Percentiles rank a stretch among this genome's conserved stretches.
Conservation (phyloP, 2,113 vertebrate genomes). For the Bolborhynchus lineola region DNA sequence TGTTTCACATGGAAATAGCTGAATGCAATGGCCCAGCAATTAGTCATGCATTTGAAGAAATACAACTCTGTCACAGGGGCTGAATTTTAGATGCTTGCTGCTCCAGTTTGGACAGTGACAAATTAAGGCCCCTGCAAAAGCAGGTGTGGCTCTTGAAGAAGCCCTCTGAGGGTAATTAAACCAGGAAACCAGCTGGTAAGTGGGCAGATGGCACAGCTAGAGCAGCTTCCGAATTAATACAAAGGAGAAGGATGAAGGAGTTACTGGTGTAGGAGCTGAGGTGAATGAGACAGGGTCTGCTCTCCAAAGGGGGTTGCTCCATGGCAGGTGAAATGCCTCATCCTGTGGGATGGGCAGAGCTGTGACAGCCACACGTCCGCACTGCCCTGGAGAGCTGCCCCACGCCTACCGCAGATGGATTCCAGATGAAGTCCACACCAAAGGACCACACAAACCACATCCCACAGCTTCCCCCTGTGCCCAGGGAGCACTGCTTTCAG, state of each 20-base stretch:
- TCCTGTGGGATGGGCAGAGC: neutral
- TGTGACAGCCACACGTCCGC: neutral
- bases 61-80: neutral
- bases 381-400: neutral
- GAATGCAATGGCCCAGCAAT: neutral
- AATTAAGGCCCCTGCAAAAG: neutral
- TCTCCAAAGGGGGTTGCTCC: neutral
- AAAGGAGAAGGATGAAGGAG: neutral
- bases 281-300: neutral
- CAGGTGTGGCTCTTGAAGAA: neutral
- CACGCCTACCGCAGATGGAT: accelerated
- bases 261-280: neutral
- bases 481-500: accelerated
- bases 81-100: conserved; percentile 18
- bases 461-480: neutral
- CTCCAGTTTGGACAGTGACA: conserved; percentile 37
- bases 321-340: neutral
- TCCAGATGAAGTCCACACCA: neutral
- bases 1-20: neutral
- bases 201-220: neutral
- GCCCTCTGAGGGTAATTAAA: conserved; percentile 14
- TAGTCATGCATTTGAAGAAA: neutral
- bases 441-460: neutral
- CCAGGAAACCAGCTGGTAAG: neutral
- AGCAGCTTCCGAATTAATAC: neutral